Base-by-base conservation (phyloP, 2,888 invertebrate genomes). In the Phaonia tiefii region DNA sequence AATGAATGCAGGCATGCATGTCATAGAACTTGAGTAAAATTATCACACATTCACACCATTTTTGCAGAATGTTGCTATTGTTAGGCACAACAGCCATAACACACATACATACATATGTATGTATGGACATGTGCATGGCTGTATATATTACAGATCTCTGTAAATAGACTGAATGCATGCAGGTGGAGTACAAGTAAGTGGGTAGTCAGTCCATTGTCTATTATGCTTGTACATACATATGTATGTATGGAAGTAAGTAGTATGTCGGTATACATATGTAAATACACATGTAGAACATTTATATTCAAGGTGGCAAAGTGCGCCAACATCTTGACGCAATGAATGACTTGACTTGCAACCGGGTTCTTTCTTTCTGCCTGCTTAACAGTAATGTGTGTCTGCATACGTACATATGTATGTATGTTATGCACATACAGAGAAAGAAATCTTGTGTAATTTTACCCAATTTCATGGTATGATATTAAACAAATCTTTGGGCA, bases 11-110 rank as follows among this genome's bases (percentile, higher is more conserved):
- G 65, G 74, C 75, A 80, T 76, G 79, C 78, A 79, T 76, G 80
- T 82, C 80, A 82, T 81, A 84, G 84, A 84, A 80, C 83, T 85
- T 83, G 85, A 84, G 82, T 81, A 82, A 83, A 86, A 85, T 85
- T 83, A 85, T 85, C 84, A 85, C 85, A 86, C 84, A 84, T 86
- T 86, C 85, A 84, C 84, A 84, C 84, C 84, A 85, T 85, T 85
- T 84, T 80, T 83, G 8, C 83, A 85, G 83, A 84, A 71, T 75
- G 74, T 31, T 82, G 77, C 81, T 73, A 79, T 82, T 83, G 72
- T 77, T 79, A 60, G 70, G 15, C 63, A 4, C 13, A 22, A 56
- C 56, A 20, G 26, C 46, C 42, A n/a, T 31, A 75, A 26, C 73
- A 69, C 1, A 3, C 44, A n/a, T 3, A 20, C 17, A 26, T 37